Evolutionary conservation across 2,113 vertebrate species (phyloP).

Genomic region (Puma concolor): DNA sequence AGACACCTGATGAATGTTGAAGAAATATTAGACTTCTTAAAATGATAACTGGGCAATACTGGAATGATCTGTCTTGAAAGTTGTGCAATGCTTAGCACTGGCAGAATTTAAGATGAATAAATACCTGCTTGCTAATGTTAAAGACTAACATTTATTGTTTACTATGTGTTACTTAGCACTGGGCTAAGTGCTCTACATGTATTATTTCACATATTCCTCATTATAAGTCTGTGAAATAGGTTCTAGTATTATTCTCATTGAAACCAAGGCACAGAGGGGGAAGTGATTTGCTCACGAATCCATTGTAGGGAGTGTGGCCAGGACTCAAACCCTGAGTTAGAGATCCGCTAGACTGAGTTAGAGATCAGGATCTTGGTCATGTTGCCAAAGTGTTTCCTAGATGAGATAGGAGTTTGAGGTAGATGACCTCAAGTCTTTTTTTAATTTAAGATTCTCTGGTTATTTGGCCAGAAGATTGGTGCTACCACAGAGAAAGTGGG

Average conservation of each 20-base stretch:
- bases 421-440: not conserved
- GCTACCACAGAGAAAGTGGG: not conserved
- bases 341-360: not conserved
- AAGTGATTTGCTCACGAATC: not conserved
- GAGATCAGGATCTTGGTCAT: not conserved
- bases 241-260: not conserved
- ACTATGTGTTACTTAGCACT: not conserved
- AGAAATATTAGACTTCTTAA: not conserved
- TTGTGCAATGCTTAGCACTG: not conserved
- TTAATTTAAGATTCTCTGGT: not conserved
- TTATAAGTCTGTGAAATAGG: not conserved
- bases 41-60: not conserved
- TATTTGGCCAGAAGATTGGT: not conserved
- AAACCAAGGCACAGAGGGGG: not conserved
- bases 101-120: not conserved
- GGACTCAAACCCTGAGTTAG: not conserved
- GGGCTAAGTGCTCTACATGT: not conserved
- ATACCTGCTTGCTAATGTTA: not conserved
- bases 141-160: conserved; percentile 12
- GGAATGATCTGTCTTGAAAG: not conserved
- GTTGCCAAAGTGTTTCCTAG: not conserved
- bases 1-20: not conserved
- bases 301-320: not conserved
- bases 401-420: not conserved
- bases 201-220: not conserved